A percentile compares a stretch with the other conserved stretches of the same genome.
These are phyloP conservation scores for Chaenodraco wilsoni DNA, from an alignment of 2,797 vertebrate species.

Conservation along the genomic window DNA sequence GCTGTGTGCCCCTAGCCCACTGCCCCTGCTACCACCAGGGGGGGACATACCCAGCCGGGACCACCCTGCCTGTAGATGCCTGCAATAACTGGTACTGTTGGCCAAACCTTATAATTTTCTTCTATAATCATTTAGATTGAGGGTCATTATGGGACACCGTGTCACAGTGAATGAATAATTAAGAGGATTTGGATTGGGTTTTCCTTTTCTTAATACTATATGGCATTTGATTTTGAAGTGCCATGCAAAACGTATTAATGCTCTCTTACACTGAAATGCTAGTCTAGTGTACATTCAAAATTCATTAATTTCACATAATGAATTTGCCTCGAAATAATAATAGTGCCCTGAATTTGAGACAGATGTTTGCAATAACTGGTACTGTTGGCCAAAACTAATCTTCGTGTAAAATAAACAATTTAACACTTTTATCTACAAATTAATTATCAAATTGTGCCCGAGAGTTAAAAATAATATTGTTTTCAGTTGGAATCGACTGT, in stretches of 20 bases:
- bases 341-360: background rate
- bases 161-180: background rate
- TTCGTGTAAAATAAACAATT: background rate
- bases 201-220: background rate
- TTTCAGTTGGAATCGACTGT: background rate
- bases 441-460: background rate
- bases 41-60: conserved; percentile 68
- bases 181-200: background rate
- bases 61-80: conserved; percentile 64
- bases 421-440: background rate
- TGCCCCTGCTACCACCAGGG: conserved; percentile 89
- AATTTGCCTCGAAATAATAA: background rate
- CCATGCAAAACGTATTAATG: background rate
- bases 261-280: background rate
- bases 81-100: conserved; percentile 91
- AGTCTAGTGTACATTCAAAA: background rate
- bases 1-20: conserved; percentile 79
- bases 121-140: background rate
- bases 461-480: background rate
- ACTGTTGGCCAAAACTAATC: no score
- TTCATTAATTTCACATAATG: background rate
- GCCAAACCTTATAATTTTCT: background rate
- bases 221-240: background rate
- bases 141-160: no score
- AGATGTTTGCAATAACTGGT: no score